These are phyloP conservation scores for Calosoma granatense DNA, from an alignment of 1,140 invertebrate species.

Conservation along the genomic window DNA sequence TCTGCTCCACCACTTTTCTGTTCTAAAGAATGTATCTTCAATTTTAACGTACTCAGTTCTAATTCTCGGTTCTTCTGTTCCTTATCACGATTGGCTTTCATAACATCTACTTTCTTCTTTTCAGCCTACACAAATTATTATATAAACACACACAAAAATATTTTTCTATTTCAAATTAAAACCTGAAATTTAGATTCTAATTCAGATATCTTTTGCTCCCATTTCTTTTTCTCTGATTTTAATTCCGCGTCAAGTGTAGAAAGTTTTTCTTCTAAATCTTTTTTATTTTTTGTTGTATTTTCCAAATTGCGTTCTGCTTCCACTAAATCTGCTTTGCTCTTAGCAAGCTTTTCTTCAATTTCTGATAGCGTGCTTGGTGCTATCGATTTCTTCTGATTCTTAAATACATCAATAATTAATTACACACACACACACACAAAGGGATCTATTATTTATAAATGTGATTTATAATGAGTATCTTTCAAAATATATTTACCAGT, in stretches of 20 bases:
- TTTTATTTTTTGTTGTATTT: conserved; percentile 48
- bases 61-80: conserved; percentile 53
- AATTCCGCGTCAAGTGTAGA: conserved; percentile 42
- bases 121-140: conserved; percentile 40
- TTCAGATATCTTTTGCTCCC: conserved; percentile 48
- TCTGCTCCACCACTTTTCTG: conserved; percentile 48
- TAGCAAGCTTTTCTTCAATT: conserved; percentile 38
- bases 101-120: conserved; percentile 47
- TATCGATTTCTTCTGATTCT: background rate
- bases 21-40: conserved; percentile 51
- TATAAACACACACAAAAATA: conserved; percentile 11
- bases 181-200: conserved; percentile 52
- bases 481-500: conserved; percentile 48
- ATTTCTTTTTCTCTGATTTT: conserved; percentile 41
- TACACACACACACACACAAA: too few species aligned
- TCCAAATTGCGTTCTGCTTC: conserved; percentile 50
- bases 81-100: conserved; percentile 48
- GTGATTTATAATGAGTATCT: too few species aligned
- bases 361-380: conserved; percentile 18
- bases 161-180: conserved; percentile 17
- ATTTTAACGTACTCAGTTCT: conserved; percentile 52
- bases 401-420: background rate
- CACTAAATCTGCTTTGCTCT: conserved; percentile 38
- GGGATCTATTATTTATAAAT: too few species aligned
- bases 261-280: conserved; percentile 42